Conservation (phyloP, 2,797 vertebrate genomes). For the Neosilurus hyrtlii region DNA sequence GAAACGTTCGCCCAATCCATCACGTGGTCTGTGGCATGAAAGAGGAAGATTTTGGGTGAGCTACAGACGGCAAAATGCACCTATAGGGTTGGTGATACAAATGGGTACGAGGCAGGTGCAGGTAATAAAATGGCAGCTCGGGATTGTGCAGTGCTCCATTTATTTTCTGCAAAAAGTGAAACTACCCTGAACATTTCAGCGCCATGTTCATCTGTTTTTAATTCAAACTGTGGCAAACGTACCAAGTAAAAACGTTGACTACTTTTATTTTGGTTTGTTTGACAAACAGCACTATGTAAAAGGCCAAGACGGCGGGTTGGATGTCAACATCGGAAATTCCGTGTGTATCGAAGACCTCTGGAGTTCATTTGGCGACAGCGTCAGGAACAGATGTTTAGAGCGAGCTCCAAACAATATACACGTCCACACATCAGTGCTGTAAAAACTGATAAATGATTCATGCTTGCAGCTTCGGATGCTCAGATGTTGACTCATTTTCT, state of each 20-base stretch:
- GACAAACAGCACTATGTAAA: neutral
- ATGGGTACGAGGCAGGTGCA: neutral
- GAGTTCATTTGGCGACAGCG: constrained; percentile 1
- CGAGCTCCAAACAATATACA: neutral
- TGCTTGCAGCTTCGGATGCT: neutral
- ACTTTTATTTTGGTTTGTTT: neutral
- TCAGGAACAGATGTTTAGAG: constrained; percentile 16
- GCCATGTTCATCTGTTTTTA: constrained; percentile 33
- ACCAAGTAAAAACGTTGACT: constrained; percentile 26
- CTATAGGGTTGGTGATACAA: neutral
- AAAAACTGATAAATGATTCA: neutral
- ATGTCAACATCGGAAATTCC: constrained; percentile 2
- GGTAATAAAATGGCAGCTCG: neutral
- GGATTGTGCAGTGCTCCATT: neutral
- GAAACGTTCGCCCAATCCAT: neutral
- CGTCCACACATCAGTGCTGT: neutral
- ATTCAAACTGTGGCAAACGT: constrained; percentile 24
- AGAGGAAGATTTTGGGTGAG: neutral
- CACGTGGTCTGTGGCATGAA: neutral
- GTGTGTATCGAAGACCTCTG: neutral
- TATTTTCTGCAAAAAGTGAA: neutral
- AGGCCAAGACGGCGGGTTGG: constrained; percentile 4
- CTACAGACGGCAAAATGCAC: neutral
- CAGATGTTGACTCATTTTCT: neutral
- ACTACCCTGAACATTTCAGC: neutral